A percentile compares a stretch with the other conserved stretches of the same genome.
phyloP scores from a whole-genome alignment of 2,888 invertebrate species.

The Parthenolecanium corni region DNA sequence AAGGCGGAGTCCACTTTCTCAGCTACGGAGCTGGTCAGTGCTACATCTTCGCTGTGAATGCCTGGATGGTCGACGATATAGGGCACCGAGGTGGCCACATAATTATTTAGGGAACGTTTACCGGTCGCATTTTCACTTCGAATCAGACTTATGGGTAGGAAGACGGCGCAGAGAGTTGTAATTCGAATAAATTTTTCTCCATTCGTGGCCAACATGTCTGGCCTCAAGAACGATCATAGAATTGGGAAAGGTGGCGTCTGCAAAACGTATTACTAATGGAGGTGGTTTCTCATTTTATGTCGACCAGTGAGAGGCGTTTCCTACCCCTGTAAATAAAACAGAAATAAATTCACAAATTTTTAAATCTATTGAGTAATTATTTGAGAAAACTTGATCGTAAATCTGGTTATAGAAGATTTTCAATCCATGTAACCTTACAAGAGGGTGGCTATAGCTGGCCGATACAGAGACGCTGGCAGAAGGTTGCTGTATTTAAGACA shows the following conservation, averaged over 20 bases:
- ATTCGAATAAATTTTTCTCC: conserved; percentile 19
- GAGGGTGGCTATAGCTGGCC: too few relatives aligned
- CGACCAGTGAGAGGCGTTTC: neutral
- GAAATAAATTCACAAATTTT: neutral
- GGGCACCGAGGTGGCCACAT: conserved; percentile 30
- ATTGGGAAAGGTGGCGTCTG: conserved; percentile 5
- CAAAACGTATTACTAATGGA: conserved; percentile 3
- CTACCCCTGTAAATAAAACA: conserved; percentile 2
- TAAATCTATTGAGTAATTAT: too few relatives aligned
- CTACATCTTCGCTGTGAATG: neutral
- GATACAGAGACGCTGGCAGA: too few relatives aligned
- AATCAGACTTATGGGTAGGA: neutral
- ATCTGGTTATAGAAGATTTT: too few relatives aligned
- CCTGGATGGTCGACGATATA: conserved; percentile 30
- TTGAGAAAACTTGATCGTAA: too few relatives aligned
- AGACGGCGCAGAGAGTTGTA: conserved; percentile 17
- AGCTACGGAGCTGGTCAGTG: neutral
- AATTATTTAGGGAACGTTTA: conserved; percentile 29
- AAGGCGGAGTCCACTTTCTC: conserved; percentile 16
- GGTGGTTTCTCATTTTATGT: conserved; percentile 22
- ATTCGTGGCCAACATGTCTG: conserved; percentile 26
- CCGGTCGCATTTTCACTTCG: conserved; percentile 1
- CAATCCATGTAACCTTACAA: too few relatives aligned
- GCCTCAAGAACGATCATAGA: conserved; percentile 16
- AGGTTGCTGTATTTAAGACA: too few relatives aligned